Conservation (phyloP, 2,888 invertebrate genomes). For the Pemphredon lugubris region DNA sequence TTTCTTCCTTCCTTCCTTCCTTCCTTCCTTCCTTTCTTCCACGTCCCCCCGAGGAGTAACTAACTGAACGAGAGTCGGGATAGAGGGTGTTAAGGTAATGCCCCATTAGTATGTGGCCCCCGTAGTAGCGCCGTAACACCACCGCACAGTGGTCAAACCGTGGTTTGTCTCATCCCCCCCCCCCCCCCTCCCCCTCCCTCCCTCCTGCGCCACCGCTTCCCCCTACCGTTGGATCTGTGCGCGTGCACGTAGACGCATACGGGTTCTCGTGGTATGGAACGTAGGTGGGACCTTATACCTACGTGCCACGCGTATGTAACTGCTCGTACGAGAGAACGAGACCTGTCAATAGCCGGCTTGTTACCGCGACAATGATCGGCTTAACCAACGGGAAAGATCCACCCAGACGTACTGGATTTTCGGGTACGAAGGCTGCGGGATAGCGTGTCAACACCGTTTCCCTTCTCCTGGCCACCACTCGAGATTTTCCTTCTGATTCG, state of each 20-base stretch:
- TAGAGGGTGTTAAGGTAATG: constrained; percentile 80
- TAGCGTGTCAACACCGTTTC: constrained; percentile 66
- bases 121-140: constrained; percentile 75
- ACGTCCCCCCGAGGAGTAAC: constrained; percentile 79
- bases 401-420: constrained; percentile 66
- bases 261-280: too few species aligned
- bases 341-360: constrained; percentile 79
- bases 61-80: constrained; percentile 78
- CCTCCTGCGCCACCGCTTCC: not conserved
- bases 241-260: constrained; percentile 9
- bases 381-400: constrained; percentile 78
- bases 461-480: constrained; percentile 12
- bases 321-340: constrained; percentile 61
- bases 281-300: constrained; percentile 51
- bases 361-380: constrained; percentile 80
- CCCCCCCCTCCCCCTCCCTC: constrained; percentile 37
- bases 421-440: constrained; percentile 50
- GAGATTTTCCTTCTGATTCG: constrained; percentile 43
- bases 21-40: constrained; percentile 57
- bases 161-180: constrained; percentile 66
- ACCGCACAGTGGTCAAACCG: constrained; percentile 71
- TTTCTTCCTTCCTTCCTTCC: constrained; percentile 42
- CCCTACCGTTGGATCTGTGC: not conserved
- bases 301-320: constrained; percentile 41
- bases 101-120: constrained; percentile 80